Base-by-base conservation (phyloP, 1,140 invertebrate genomes). In the Adoxophyes honmai region DNA sequence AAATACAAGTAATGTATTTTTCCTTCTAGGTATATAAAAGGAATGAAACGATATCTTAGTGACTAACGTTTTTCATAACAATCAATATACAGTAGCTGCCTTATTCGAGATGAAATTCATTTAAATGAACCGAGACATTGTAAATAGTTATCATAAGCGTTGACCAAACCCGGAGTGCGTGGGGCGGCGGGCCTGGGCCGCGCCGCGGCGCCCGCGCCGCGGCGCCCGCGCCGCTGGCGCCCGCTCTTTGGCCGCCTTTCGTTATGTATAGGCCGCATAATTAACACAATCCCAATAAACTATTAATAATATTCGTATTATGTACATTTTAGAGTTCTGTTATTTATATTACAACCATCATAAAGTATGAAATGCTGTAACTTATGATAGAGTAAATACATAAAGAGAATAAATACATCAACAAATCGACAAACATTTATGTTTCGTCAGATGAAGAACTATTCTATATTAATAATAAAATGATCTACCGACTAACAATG, bases 401-500 rank as follows among this genome's bases (percentile, higher is more conserved):
- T 73, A 75, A 67, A 72, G 59, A 71, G 68, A 84, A 82, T 77
- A 76, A 79, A 75, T 77, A 80, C 67, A 67, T 71, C 62, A 85
- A 79, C 75, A 77, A 75, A 80, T 73, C 64, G 69, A 76, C 66
- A 77, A 73, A 83, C 71, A 76, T 78, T 74, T 67, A 74, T 68
- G 61, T 73, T 75, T 74, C 60, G 70, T 71, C 68, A 81, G 86
- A 86, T 75, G 64, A 86, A 84, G 74, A 75, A 74, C 68, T 74
- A 80, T 75, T 70, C 79, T 86, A 86, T 81, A 81, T 75, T 78
- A 78, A 78, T 78, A 79, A 82, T 81, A 73, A 82, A 85, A 83
- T 70, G 68, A 78, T 79, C 85, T 88, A 88, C 78, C 64, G 81
- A 80, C 81, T 88, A 85, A 84, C 75, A 86, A 88, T 85, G 82